These are phyloP conservation scores for Apostichopus californicus DNA, from an alignment of 35 echinoderm and acorn worm species.

Conservation along the genomic window DNA sequence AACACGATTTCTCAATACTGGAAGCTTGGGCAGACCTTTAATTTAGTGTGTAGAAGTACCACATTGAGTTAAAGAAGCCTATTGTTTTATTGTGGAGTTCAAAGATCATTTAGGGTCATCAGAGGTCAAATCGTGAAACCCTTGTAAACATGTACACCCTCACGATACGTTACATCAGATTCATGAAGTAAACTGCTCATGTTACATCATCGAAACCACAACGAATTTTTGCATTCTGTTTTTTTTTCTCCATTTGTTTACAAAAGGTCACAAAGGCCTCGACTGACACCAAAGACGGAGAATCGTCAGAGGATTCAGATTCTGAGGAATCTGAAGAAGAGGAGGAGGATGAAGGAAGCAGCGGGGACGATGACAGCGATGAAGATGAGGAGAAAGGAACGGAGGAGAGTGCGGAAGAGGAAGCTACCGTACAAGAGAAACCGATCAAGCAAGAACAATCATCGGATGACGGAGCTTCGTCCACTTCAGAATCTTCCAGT, in stretches of 20 bases:
- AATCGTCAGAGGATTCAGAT: constrained; percentile 20
- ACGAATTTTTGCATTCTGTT: too few species aligned
- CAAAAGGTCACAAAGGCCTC: not conserved
- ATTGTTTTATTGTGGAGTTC: too few species aligned
- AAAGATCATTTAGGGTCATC: too few species aligned
- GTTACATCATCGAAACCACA: too few species aligned
- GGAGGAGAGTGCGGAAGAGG: constrained; percentile 24
- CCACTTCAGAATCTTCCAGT: constrained; percentile 25
- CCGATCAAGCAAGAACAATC: not conserved
- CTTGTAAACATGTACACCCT: too few species aligned
- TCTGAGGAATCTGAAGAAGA: constrained; percentile 34
- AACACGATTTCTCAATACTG: too few species aligned
- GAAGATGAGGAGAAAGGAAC: constrained; percentile 16
- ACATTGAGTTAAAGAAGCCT: too few species aligned
- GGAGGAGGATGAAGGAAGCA: constrained; percentile 19
- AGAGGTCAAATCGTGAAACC: too few species aligned
- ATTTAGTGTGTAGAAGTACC: too few species aligned
- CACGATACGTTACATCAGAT: too few species aligned
- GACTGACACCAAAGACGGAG: not conserved
- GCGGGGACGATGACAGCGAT: not conserved
- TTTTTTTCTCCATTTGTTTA: not conserved
- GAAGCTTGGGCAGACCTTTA: too few species aligned
- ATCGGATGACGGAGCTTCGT: constrained; percentile 1
- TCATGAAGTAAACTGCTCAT: too few species aligned
- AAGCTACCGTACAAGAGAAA: not conserved